Percentiles rank a stretch among this genome's conserved stretches.
Conservation (phyloP, 1,140 invertebrate genomes). For the Apolygus lucorum region DNA sequence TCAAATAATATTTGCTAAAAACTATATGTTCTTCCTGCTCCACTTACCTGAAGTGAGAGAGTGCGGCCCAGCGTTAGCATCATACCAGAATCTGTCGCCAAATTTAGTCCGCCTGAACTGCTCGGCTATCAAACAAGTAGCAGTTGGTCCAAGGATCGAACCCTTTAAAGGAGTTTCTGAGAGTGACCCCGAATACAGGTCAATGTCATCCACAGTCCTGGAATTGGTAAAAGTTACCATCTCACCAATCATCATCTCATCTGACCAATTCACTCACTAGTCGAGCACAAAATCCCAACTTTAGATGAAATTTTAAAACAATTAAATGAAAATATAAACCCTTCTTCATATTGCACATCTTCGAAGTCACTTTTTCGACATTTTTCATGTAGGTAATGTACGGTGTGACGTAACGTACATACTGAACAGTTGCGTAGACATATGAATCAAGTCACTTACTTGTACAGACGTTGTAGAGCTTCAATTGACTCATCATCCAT, state of each 20-base stretch:
- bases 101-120: slow-evolving; percentile 71
- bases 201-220: slow-evolving; percentile 70
- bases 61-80: slow-evolving; percentile 53
- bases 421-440: not conserved
- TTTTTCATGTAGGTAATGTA: not conserved
- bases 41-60: slow-evolving; percentile 57
- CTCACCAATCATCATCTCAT: not conserved
- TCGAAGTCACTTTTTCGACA: not conserved
- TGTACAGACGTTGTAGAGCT: slow-evolving; percentile 55
- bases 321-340: not conserved
- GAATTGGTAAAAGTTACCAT: slow-evolving; percentile 29
- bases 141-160: slow-evolving; percentile 70
- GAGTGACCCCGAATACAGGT: slow-evolving; percentile 75
- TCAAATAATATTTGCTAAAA: not conserved
- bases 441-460: slow-evolving; percentile 38
- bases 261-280: not conserved
- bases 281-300: not conserved
- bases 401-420: not conserved
- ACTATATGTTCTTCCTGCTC: not conserved
- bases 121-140: slow-evolving; percentile 74
- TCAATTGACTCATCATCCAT: slow-evolving; percentile 53
- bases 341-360: not conserved
- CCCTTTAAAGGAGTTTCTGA: slow-evolving; percentile 60
- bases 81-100: slow-evolving; percentile 84
- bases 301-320: not conserved